Evolutionary conservation across 2,888 invertebrate species (phyloP).

Genomic region (Thera britannica): DNA sequence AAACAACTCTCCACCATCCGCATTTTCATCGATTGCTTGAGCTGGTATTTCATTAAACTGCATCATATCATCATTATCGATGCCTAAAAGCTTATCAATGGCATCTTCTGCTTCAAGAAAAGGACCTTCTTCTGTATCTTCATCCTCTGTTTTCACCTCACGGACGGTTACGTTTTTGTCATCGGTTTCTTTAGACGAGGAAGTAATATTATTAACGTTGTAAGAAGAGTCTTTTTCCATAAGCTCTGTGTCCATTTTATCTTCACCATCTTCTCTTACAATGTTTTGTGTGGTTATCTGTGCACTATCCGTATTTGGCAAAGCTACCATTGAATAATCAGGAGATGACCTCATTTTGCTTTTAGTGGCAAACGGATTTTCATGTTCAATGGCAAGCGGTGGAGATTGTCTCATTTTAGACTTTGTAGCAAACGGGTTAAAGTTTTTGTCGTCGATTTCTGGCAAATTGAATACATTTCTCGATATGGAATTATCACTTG

Average conservation of each 20-base stretch:
- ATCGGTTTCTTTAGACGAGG: conserved; percentile 58
- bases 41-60: conserved; percentile 60
- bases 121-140: conserved; percentile 77
- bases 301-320: conserved; percentile 23
- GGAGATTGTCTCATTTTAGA: conserved; percentile 63
- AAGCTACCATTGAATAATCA: conserved; percentile 35
- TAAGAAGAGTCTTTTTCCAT: conserved; percentile 52
- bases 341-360: conserved; percentile 44
- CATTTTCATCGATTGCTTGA: conserved; percentile 56
- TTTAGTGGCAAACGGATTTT: conserved; percentile 48
- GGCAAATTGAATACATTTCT: conserved; percentile 73
- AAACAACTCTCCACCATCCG: conserved; percentile 69
- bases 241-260: conserved; percentile 48
- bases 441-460: conserved; percentile 68
- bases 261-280: conserved; percentile 27
- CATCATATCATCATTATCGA: conserved; percentile 63
- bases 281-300: conserved; percentile 13
- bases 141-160: conserved; percentile 74
- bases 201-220: conserved; percentile 53
- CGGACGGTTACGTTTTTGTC: conserved; percentile 59
- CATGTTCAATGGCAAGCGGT: conserved; percentile 40
- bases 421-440: conserved; percentile 70
- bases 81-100: conserved; percentile 53
- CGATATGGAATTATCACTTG: conserved; percentile 51
- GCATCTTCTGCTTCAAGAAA: conserved; percentile 70